phyloP scores from a whole-genome alignment of 2,113 vertebrate species.

The Hymenochirus boettgeri region DNA sequence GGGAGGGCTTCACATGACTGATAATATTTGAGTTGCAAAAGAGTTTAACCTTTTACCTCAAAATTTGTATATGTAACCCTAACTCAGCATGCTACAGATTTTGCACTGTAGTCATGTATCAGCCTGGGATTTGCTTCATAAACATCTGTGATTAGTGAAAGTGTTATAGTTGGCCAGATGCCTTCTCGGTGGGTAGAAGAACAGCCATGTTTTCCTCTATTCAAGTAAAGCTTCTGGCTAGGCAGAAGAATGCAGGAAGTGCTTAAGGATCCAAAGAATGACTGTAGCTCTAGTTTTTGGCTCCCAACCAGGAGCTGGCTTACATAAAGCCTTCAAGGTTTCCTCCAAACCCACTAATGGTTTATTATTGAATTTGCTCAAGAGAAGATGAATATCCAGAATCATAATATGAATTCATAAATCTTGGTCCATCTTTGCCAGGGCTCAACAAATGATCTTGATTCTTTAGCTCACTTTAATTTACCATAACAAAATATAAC shows the following conservation, averaged over 20 bases:
- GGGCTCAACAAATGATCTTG: too few species aligned
- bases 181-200: background rate
- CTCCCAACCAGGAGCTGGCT: background rate
- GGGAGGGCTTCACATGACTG: background rate
- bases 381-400: too few species aligned
- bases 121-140: background rate
- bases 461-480: too few species aligned
- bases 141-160: background rate
- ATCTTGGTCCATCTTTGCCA: too few species aligned
- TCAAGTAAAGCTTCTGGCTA: background rate
- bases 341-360: background rate
- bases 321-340: background rate
- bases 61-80: conserved; percentile 1
- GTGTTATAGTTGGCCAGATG: conserved; percentile 1
- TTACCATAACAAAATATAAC: too few species aligned
- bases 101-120: background rate
- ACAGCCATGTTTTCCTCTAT: background rate
- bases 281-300: background rate
- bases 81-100: background rate
- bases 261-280: background rate
- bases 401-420: too few species aligned
- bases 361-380: background rate
- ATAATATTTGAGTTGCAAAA: conserved; percentile 3
- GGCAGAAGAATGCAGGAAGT: background rate
- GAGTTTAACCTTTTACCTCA: background rate